Evolutionary conservation across 2,113 vertebrate genomes (phyloP).

Genomic region (Phylloscopus trochiloides): DNA sequence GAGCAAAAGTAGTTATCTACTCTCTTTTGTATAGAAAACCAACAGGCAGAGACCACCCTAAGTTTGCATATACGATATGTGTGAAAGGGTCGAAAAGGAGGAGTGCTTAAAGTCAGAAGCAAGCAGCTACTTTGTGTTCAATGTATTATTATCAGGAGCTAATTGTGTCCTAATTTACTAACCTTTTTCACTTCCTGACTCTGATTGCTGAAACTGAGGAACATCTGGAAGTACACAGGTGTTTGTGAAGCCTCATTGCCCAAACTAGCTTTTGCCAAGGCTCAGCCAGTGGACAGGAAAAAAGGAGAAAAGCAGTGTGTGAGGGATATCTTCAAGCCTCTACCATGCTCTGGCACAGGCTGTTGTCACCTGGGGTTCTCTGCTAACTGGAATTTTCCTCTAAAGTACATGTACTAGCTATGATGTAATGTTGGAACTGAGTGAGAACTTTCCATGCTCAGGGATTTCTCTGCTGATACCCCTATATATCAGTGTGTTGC

Average conservation of each 20-base stretch:
- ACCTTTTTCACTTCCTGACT: background rate
- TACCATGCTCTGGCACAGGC: background rate
- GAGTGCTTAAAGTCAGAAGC: background rate
- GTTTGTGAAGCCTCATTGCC: background rate
- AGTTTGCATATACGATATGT: accelerated
- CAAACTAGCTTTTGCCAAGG: background rate
- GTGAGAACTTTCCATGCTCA: background rate
- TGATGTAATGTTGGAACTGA: accelerated
- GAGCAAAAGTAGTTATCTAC: background rate
- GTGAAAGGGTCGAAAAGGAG: background rate
- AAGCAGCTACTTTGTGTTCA: background rate
- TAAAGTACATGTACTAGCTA: accelerated
- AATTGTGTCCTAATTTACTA: background rate
- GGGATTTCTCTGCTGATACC: background rate
- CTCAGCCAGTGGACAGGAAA: background rate
- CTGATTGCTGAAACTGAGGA: background rate
- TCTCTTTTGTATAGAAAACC: background rate
- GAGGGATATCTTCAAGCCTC: background rate
- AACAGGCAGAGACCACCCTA: background rate
- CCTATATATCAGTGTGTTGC: background rate
- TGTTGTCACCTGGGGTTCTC: background rate
- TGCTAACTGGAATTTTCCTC: background rate
- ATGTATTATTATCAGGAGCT: background rate
- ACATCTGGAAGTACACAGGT: background rate
- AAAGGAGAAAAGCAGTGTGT: accelerated